Percentiles rank a stretch among this genome's conserved stretches.
phyloP scores from a whole-genome alignment of 1,140 invertebrate species.

The Cydia fagiglandana region DNA sequence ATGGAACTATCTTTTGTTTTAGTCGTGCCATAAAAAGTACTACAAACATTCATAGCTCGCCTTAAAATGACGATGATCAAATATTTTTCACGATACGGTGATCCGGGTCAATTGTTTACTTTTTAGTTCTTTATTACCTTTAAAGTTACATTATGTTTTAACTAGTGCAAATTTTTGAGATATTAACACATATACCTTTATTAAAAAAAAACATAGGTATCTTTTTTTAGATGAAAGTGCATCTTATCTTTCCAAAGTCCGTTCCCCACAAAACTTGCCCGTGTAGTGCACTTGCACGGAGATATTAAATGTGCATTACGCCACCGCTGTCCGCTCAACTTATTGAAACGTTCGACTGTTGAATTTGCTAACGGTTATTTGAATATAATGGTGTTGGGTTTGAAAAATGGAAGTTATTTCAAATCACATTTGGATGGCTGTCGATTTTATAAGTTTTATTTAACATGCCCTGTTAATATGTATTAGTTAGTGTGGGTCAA shows the following conservation, averaged over 20 bases:
- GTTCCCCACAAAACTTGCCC: neutral
- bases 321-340: constrained; percentile 40
- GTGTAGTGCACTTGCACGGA: neutral
- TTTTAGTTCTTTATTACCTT: too few species aligned
- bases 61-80: too few species aligned
- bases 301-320: constrained; percentile 73
- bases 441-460: too few species aligned
- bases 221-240: neutral
- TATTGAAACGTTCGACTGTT: constrained; percentile 1
- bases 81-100: too few species aligned
- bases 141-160: too few species aligned
- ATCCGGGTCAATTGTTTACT: too few species aligned
- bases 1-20: neutral
- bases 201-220: too few species aligned
- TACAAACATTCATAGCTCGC: too few species aligned
- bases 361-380: neutral
- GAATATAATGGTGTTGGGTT: neutral
- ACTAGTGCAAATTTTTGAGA: too few species aligned
- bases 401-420: neutral
- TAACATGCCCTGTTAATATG: too few species aligned
- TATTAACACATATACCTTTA: too few species aligned
- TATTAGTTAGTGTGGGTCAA: too few species aligned
- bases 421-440: neutral
- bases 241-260: neutral
- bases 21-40: neutral